Percentiles rank a stretch among this genome's conserved stretches.
These are phyloP conservation scores for Heterodera filipjevi DNA, from an alignment of 2,888 invertebrate genomes.

Conservation along the genomic window DNA sequence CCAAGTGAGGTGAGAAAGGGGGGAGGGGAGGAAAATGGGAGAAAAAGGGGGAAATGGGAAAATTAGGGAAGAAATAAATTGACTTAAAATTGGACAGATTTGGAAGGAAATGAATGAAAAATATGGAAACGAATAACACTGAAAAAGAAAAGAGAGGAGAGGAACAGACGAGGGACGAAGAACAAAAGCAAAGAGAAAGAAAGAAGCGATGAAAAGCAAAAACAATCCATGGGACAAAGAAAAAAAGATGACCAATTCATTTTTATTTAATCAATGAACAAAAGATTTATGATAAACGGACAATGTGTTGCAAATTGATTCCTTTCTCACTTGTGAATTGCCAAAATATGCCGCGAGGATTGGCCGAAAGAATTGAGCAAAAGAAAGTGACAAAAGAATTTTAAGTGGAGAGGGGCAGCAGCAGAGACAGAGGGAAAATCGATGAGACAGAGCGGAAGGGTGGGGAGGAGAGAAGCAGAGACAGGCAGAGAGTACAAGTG, in stretches of 20 bases:
- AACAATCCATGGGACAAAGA: too few species aligned
- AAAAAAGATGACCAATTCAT: too few species aligned
- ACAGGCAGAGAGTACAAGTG: neutral
- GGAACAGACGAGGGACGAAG: too few species aligned
- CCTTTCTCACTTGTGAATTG: neutral
- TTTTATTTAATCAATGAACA: too few species aligned
- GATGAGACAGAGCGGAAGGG: neutral
- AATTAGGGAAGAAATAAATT: neutral
- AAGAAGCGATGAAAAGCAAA: too few species aligned
- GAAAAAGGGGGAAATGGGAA: neutral
- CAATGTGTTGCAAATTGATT: too few species aligned
- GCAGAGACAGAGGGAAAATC: neutral
- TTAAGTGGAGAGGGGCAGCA: neutral
- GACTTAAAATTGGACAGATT: neutral
- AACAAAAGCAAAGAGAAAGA: too few species aligned
- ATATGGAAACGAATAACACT: neutral
- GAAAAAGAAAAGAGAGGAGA: neutral
- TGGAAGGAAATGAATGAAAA: neutral
- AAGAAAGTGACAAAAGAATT: neutral
- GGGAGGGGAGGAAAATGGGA: neutral
- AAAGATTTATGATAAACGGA: too few species aligned
- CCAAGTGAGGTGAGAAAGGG: slow-evolving; percentile 28
- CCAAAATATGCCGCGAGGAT: neutral
- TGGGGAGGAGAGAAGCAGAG: neutral
- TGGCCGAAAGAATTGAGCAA: neutral